Conservation (phyloP, 2,797 vertebrate species). For the Choloepus didactylus region DNA sequence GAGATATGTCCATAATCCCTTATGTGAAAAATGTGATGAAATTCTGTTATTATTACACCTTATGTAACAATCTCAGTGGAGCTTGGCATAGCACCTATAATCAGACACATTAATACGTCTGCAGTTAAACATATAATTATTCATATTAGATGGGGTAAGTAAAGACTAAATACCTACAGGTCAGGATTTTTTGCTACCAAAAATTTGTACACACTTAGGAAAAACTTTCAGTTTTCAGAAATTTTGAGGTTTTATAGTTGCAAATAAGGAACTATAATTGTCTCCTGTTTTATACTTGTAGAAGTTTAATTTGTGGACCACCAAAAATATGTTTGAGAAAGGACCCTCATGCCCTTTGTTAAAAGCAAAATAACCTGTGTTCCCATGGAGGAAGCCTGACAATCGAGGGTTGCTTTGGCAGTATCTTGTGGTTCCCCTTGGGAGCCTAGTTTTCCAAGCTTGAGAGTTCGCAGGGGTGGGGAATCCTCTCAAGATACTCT, state of each 20-base stretch:
- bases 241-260: slow-evolving; percentile 33
- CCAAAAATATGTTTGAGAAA: not conserved
- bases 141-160: not conserved
- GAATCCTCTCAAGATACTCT: not conserved
- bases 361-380: slow-evolving; percentile 15
- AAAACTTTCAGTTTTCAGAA: not conserved
- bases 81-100: not conserved
- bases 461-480: not conserved
- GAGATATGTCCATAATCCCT: not conserved
- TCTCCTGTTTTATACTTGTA: not conserved
- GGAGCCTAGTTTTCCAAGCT: not conserved
- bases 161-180: not conserved
- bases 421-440: not conserved
- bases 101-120: not conserved
- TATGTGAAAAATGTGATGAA: not conserved
- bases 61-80: not conserved
- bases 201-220: not conserved
- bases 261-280: not conserved
- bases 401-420: not conserved
- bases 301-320: not conserved
- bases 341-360: not conserved
- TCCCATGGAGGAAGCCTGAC: too few species aligned
- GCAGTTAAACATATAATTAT: not conserved
- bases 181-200: not conserved
- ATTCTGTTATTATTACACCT: not conserved